Percentiles rank a stretch among this genome's conserved stretches.
Conservation (phyloP, 2,113 vertebrate species). For the Alaudala cheleensis region DNA sequence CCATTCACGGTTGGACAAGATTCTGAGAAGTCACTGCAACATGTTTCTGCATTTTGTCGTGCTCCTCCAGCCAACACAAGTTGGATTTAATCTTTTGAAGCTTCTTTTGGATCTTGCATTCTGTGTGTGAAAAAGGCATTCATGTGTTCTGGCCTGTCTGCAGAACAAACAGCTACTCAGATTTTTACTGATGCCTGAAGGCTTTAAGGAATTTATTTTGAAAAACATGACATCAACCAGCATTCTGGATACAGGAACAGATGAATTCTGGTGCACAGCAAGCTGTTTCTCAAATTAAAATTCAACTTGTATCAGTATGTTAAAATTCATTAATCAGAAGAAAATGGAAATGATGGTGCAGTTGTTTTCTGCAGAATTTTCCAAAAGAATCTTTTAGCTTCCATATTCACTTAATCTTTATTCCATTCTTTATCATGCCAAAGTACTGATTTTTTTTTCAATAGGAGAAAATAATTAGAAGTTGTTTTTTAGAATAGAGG, state of each 20-base stretch:
- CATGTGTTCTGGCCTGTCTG: neutral
- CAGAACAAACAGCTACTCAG: neutral
- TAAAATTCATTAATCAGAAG: neutral
- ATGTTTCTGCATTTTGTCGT: neutral
- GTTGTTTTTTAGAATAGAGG: neutral
- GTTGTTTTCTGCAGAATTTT: neutral
- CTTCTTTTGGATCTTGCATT: neutral
- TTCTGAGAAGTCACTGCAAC: neutral
- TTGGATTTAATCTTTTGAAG: neutral
- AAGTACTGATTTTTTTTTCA: neutral
- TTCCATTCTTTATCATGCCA: neutral
- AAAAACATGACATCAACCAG: neutral
- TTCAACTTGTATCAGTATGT: neutral
- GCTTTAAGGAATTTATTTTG: neutral
- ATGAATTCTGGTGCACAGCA: neutral
- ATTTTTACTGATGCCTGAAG: neutral
- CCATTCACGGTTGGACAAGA: neutral
- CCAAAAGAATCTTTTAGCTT: neutral
- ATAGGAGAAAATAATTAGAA: neutral
- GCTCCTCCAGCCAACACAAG: neutral
- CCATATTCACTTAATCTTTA: neutral
- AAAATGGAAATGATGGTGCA: neutral
- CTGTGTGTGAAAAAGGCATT: neutral
- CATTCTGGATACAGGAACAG: neutral
- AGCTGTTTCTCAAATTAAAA: neutral